A percentile compares a stretch with the other conserved stretches of the same genome.
These are phyloP conservation scores for Apistogramma diplotaenia DNA, from an alignment of 2,113 vertebrate species.

Conservation along the genomic window DNA sequence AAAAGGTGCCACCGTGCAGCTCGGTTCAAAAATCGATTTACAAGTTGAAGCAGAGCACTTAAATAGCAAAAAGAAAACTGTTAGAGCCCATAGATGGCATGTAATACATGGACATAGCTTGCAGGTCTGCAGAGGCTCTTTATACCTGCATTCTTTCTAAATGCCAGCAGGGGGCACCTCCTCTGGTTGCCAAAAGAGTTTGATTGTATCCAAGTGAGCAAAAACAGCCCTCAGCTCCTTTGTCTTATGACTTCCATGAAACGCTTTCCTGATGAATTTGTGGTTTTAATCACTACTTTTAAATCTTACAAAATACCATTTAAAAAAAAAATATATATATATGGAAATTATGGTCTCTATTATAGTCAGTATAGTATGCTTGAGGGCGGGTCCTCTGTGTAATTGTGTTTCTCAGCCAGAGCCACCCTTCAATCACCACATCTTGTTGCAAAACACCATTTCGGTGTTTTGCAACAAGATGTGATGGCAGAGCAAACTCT, in stretches of 20 bases:
- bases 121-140: neutral
- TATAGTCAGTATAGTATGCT: neutral
- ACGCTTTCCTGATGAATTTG: neutral
- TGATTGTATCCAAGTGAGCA: neutral
- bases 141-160: neutral
- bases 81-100: neutral
- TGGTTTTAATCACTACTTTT: neutral
- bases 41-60: neutral
- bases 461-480: neutral
- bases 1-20: neutral
- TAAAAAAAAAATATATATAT: no score
- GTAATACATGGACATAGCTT: neutral
- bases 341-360: neutral
- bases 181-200: neutral
- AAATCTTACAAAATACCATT: no score
- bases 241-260: neutral
- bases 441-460: neutral
- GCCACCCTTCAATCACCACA: neutral
- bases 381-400: neutral
- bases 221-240: neutral
- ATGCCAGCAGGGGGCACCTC: neutral
- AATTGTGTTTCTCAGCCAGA: neutral
- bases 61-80: neutral
- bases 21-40: neutral
- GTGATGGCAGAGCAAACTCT: neutral